Conservation (phyloP, 2,888 invertebrate genomes). For the Diarsia mendica region DNA sequence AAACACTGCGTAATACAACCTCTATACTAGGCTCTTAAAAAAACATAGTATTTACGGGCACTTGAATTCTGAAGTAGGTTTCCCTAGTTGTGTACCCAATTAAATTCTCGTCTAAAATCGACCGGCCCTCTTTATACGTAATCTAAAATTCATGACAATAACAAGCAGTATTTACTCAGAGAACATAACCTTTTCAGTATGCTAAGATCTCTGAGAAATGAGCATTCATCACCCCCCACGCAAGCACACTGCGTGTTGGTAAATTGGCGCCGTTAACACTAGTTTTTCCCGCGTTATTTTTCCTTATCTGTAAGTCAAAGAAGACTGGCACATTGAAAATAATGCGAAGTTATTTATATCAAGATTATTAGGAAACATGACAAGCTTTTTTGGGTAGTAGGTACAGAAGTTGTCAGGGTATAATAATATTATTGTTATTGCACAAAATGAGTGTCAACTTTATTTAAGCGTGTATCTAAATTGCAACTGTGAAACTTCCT, state of each 20-base stretch:
- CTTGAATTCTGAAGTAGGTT: neutral
- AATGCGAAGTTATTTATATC: neutral
- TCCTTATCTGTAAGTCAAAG: slow-evolving; percentile 38
- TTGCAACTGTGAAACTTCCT: neutral
- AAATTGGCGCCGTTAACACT: slow-evolving; percentile 43
- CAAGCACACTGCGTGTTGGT: slow-evolving; percentile 29
- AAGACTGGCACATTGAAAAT: neutral
- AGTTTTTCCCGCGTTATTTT: slow-evolving; percentile 27
- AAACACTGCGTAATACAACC: neutral
- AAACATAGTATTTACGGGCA: neutral
- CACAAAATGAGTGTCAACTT: neutral
- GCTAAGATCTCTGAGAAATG: slow-evolving; percentile 8
- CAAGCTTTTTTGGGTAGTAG: neutral
- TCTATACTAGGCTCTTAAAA: too few species aligned
- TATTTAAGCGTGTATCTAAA: neutral
- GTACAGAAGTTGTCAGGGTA: neutral
- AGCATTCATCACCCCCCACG: slow-evolving; percentile 26
- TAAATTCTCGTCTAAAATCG: neutral
- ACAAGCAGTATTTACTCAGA: neutral
- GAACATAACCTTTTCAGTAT: slow-evolving; percentile 26
- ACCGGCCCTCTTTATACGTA: neutral
- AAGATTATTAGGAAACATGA: neutral
- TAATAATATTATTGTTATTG: neutral
- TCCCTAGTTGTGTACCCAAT: neutral
- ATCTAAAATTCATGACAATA: slow-evolving; percentile 9